Conservation (phyloP, 2,113 vertebrate genomes). For the Neodontobutis hainanensis region DNA sequence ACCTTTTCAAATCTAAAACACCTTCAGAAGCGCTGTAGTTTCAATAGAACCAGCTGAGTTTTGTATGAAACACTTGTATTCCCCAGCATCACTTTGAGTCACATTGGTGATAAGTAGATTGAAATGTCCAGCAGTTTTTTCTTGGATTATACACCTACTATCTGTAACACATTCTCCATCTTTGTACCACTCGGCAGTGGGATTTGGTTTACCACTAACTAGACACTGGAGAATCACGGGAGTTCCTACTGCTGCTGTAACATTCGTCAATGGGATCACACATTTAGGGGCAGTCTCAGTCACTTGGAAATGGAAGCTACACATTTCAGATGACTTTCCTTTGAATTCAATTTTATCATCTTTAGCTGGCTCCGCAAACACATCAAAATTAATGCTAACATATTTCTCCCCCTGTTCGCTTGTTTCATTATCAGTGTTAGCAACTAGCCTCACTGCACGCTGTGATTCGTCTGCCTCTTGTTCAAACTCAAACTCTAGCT, state of each 20-base stretch:
- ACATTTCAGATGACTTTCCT: slow-evolving; percentile 84
- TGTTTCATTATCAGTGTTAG: slow-evolving; percentile 77
- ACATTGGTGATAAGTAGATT: slow-evolving; percentile 88
- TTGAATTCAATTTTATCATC: slow-evolving; percentile 86
- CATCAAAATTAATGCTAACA: slow-evolving; percentile 83
- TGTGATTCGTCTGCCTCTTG: slow-evolving; percentile 78
- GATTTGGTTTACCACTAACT: slow-evolving; percentile 85
- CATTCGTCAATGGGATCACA: slow-evolving; percentile 83
- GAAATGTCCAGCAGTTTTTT: slow-evolving; percentile 85
- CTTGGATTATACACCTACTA: slow-evolving; percentile 83
- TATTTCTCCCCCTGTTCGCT: slow-evolving; percentile 80
- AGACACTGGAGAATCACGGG: slow-evolving; percentile 89
- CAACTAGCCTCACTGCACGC: slow-evolving; percentile 79
- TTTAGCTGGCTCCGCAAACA: slow-evolving; percentile 82
- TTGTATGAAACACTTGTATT: slow-evolving; percentile 89
- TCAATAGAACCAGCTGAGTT: slow-evolving; percentile 86
- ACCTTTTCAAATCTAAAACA: slow-evolving; percentile 72
- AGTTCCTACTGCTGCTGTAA: slow-evolving; percentile 82
- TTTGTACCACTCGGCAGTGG: slow-evolving; percentile 87
- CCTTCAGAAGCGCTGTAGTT: slow-evolving; percentile 82
- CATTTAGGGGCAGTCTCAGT: slow-evolving; percentile 88
- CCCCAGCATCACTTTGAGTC: slow-evolving; percentile 83
- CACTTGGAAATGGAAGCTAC: slow-evolving; percentile 91
- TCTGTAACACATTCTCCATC: slow-evolving; percentile 82
- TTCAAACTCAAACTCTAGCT: slow-evolving; percentile 87